Percentiles rank a stretch among this genome's conserved stretches.
These are phyloP conservation scores for Panopea generosa DNA, from an alignment of 2,888 invertebrate genomes.

Conservation along the genomic window DNA sequence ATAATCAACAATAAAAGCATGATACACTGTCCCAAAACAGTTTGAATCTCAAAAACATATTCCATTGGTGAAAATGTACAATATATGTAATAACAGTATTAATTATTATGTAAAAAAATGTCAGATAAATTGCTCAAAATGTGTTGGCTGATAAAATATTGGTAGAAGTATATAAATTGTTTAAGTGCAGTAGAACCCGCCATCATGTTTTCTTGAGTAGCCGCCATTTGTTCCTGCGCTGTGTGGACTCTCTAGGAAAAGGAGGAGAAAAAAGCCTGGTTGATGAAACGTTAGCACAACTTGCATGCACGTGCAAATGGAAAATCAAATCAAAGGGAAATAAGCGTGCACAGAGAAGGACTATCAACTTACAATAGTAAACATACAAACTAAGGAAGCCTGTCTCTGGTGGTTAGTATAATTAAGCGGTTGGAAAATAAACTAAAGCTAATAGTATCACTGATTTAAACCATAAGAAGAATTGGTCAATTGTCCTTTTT, in stretches of 20 bases:
- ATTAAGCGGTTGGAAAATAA: background rate
- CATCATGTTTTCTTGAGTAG: slow-evolving; percentile 84
- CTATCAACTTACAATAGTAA: too few relatives aligned
- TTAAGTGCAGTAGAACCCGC: slow-evolving; percentile 82
- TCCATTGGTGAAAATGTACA: too few relatives aligned
- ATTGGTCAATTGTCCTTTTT: too few relatives aligned
- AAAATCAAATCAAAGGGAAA: slow-evolving; percentile 3
- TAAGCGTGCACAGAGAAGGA: slow-evolving; percentile 48
- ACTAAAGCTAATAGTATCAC: too few relatives aligned
- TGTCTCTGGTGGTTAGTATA: background rate
- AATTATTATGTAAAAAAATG: too few relatives aligned
- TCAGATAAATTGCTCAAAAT: too few relatives aligned
- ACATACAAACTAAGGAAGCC: background rate
- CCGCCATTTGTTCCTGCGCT: slow-evolving; percentile 82
- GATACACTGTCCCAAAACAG: too few relatives aligned
- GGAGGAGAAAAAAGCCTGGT: background rate
- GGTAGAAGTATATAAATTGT: background rate
- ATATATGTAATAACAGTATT: too few relatives aligned
- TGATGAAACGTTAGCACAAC: background rate
- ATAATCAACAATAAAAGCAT: too few relatives aligned
- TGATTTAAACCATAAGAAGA: too few relatives aligned
- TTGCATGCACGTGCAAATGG: slow-evolving; percentile 26
- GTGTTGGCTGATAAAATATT: too few relatives aligned
- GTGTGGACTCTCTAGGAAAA: slow-evolving; percentile 69
- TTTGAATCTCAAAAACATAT: too few relatives aligned